Base-by-base conservation (phyloP, 2,113 vertebrate genomes). In the Labeo catla region DNA sequence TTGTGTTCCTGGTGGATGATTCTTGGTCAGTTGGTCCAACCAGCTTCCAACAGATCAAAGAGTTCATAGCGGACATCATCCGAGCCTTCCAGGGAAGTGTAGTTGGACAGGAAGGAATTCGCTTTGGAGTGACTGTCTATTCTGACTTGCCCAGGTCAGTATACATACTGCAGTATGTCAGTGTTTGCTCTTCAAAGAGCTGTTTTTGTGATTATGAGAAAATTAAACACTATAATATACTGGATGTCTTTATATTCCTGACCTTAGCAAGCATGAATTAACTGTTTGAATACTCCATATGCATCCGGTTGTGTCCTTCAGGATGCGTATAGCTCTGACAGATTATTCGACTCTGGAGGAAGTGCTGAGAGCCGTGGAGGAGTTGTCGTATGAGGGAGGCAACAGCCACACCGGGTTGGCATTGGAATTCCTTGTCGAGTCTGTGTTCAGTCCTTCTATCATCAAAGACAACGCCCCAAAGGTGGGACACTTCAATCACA, bases 1-100 rank as follows among this genome's bases (percentile, higher is more conserved):
- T 98, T 0, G 92, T 98, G 43, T 97, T 98, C 92, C 92, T 98
- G 1, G 92, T 96, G 91, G 96, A 97, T 72, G 95, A 94, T 23
- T 96, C 95, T 0, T 93, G 94, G 94, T 90, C 89, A 0, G 6
- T 94, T 0, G 95, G 94, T 16, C 91, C 87, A 36, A 90, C 54
- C 68, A 94, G 93, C 87, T 96, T 95, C 84, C 80, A 1, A 86
- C 88, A 87, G 54, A 89, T 97, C 61, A 96, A 93, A 89, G 95
- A 94, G 88, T 97, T 98, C 85, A 89, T 97, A 57, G 73, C 91
- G 43, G 89, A 89, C 74, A 4, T 93, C 77, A 78, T 96, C 11
- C 89, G 90, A 57, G 94, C 96, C 65, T 97, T 97, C 70, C 66
- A 92, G 79, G 93, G 89, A 0, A 34, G 43, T 36, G 76, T 86